Evolutionary conservation across 2,797 vertebrate species (phyloP).

Genomic region (Setipinna tenuifilis): DNA sequence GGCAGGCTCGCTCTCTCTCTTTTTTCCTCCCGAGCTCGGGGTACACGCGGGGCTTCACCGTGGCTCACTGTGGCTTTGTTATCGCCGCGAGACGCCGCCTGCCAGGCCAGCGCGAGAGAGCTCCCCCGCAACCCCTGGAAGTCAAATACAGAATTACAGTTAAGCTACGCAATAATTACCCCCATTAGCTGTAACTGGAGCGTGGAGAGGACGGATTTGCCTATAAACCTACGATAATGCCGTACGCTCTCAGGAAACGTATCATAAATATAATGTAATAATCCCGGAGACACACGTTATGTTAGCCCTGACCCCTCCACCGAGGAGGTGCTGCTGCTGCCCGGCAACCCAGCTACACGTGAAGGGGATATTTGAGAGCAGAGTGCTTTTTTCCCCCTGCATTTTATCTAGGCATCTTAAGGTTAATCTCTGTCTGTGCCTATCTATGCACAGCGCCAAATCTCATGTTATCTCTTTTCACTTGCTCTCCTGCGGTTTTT

Average conservation of each 20-base stretch:
- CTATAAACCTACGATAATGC: constrained; percentile 80
- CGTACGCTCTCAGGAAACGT: constrained; percentile 75
- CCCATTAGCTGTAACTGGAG: constrained; percentile 90
- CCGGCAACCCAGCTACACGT: constrained; percentile 52
- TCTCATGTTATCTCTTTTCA: neutral
- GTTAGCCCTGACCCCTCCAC: constrained; percentile 54
- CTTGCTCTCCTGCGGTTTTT: neutral
- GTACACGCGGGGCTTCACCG: constrained; percentile 61
- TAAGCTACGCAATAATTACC: constrained; percentile 93
- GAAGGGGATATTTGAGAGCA: constrained; percentile 13
- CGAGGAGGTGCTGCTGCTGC: constrained; percentile 54
- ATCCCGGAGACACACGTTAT: constrained; percentile 88
- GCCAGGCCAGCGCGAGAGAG: constrained; percentile 69
- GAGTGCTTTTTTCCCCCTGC: neutral
- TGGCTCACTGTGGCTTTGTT: constrained; percentile 77
- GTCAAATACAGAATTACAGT: constrained; percentile 87
- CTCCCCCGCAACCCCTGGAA: constrained; percentile 78
- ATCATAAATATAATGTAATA: constrained; percentile 90
- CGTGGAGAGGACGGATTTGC: constrained; percentile 75
- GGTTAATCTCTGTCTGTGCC: neutral
- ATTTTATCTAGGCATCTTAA: neutral
- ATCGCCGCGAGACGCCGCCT: constrained; percentile 60
- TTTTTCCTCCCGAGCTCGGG: constrained; percentile 53
- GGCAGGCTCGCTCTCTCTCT: constrained; percentile 54
- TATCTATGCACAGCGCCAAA: constrained; percentile 11